Conservation (phyloP, 2,797 vertebrate species). For the Macropus fuliginosus region DNA sequence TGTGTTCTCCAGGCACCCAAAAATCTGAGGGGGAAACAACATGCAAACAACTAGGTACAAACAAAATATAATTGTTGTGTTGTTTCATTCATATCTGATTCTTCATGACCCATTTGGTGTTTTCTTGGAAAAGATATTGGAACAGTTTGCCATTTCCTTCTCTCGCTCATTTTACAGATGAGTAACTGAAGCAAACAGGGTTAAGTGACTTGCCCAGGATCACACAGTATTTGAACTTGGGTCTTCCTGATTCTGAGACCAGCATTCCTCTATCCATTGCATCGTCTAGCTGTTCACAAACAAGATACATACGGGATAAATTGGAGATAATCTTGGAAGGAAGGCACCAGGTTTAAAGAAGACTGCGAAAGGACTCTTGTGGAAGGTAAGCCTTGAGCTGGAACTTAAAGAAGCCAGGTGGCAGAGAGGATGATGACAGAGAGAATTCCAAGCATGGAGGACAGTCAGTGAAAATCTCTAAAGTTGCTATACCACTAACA, state of each 20-base stretch:
- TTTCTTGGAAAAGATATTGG: neutral
- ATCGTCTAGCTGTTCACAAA: neutral
- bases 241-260: neutral
- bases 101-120: no score
- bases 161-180: neutral
- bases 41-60: neutral
- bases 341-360: neutral
- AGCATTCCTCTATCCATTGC: neutral
- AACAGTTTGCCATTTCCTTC: neutral
- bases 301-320: neutral
- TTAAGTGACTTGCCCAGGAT: neutral
- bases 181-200: no score
- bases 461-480: neutral
- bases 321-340: neutral
- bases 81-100: neutral
- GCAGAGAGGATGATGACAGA: neutral
- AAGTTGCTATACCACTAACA: neutral
- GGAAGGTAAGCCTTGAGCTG: neutral
- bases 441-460: neutral
- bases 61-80: neutral
- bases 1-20: neutral
- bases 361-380: no score
- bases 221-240: neutral
- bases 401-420: neutral
- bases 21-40: neutral